Evolutionary conservation across 2,888 invertebrate genomes (phyloP).

Genomic region (Atethmia centrago): DNA sequence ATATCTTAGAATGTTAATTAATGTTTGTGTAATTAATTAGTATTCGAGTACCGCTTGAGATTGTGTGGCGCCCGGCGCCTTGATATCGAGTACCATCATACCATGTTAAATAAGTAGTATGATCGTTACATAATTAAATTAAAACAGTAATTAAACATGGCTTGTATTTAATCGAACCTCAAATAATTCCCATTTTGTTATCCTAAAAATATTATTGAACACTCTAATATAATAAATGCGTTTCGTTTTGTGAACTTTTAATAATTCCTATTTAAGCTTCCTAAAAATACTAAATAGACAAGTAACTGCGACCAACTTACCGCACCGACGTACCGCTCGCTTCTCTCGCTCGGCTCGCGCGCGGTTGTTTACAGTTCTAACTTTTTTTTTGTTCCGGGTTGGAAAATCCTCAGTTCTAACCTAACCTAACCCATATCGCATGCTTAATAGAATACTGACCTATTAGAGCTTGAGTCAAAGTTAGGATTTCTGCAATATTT

Average conservation of each 20-base stretch:
- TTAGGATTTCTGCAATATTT: too few relatives aligned
- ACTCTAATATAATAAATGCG: background rate
- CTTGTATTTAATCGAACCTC: background rate
- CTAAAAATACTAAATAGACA: background rate
- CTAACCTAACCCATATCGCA: too few relatives aligned
- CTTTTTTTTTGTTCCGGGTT: too few relatives aligned
- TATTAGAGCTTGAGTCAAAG: too few relatives aligned
- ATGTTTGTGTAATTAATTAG: slow-evolving; percentile 34
- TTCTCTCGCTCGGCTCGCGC: too few relatives aligned
- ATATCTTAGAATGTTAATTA: slow-evolving; percentile 39
- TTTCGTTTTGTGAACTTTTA: background rate
- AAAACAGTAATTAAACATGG: slow-evolving; percentile 13
- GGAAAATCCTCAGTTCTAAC: background rate
- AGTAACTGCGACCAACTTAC: background rate
- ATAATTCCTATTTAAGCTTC: background rate
- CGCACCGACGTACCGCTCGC: background rate
- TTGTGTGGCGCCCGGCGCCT: background rate
- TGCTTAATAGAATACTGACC: too few relatives aligned
- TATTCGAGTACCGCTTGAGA: slow-evolving; percentile 13
- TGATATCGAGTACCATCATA: slow-evolving; percentile 2
- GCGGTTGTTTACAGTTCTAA: background rate
- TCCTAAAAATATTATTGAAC: background rate
- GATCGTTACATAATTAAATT: slow-evolving; percentile 4
- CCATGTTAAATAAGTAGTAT: background rate
- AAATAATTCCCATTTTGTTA: background rate